These are phyloP conservation scores for Eupleurogrammus muticus DNA, from an alignment of 2,797 vertebrate genomes.

Conservation along the genomic window DNA sequence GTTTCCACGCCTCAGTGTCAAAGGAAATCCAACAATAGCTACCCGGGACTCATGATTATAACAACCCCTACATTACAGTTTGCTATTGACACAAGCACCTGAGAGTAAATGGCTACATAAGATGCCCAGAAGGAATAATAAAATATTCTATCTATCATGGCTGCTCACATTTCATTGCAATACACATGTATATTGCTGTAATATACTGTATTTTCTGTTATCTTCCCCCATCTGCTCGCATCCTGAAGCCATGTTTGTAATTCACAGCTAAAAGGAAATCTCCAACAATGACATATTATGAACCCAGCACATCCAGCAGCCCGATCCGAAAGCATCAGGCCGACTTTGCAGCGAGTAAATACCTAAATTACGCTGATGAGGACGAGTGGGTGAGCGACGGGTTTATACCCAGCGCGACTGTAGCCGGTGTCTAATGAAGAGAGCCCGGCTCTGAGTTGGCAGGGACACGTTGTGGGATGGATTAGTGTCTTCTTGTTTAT, in stretches of 20 bases:
- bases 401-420: slow-evolving; percentile 59
- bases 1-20: slow-evolving; percentile 30
- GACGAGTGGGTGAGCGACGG: slow-evolving; percentile 63
- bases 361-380: slow-evolving; percentile 75
- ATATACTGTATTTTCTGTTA: background rate
- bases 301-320: slow-evolving; percentile 28
- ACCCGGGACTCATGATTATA: slow-evolving; percentile 7
- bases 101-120: background rate
- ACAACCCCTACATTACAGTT: background rate
- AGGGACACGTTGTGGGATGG: slow-evolving; percentile 71
- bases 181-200: background rate
- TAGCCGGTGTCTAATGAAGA: slow-evolving; percentile 55
- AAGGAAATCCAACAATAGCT: slow-evolving; percentile 11
- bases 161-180: background rate
- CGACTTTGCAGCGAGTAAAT: slow-evolving; percentile 64
- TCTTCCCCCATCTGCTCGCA: background rate
- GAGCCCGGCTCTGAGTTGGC: slow-evolving; percentile 68
- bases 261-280: slow-evolving; percentile 11
- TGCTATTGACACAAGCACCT: background rate
- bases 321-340: slow-evolving; percentile 48
- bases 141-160: background rate
- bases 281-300: slow-evolving; percentile 2
- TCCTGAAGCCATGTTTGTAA: background rate
- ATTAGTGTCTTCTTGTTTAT: slow-evolving; percentile 83
- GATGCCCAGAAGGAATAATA: background rate